Evolutionary conservation across 2,888 invertebrate species (phyloP), one percentile per base, ranked within the genome.

Genomic region (Caenorhabditis afra): DNA sequence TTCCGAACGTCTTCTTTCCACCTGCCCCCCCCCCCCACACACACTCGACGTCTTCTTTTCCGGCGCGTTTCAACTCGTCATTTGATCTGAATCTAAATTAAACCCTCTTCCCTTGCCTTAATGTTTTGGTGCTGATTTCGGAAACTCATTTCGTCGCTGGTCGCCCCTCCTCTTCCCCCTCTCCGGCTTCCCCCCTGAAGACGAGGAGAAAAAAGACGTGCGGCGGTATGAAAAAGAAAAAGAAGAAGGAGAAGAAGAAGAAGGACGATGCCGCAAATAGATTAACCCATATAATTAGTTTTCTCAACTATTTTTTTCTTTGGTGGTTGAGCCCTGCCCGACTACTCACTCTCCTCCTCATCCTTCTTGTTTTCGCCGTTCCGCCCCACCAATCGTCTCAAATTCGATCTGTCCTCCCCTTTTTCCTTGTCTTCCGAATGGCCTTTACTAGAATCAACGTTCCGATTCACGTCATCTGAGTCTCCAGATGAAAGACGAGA

Each of bases 201-300:
- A 29, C 3, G 29, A 29, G 7, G 29, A 29, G 7, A 7, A 29
- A 29, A 7, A 3, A 29, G 29, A 29, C 29, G 29, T 29, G 29
- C 29, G 29, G 29, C 29, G 29, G 29, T 29, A 29, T 29, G 29
- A 29, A 29, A 7, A 29, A 29, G 29, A 29, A 29, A 7, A 29
- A 29, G 29, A 29, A 29, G 29, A 29, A 29, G 29, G 7, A 29
- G 29, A 29, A 29, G 29, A 29, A 29, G 29, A 29, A 29, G 29
- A 29, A 29, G 29, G 7, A 29, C 62, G 71, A 71, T 71, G 71
- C 62, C 62, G 47, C 71, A 71, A 71, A 71, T 71, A 64, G 71
- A 71, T 71, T 71, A 71, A 71, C 71, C 71, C 71, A 71, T 64
- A 71, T 71, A 71, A 71, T 71, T 71, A 71, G 62, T 71, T 71